phyloP scores from a whole-genome alignment of 37 sponge, comb jelly and placozoan genomes.

The Axinella damicornis region DNA sequence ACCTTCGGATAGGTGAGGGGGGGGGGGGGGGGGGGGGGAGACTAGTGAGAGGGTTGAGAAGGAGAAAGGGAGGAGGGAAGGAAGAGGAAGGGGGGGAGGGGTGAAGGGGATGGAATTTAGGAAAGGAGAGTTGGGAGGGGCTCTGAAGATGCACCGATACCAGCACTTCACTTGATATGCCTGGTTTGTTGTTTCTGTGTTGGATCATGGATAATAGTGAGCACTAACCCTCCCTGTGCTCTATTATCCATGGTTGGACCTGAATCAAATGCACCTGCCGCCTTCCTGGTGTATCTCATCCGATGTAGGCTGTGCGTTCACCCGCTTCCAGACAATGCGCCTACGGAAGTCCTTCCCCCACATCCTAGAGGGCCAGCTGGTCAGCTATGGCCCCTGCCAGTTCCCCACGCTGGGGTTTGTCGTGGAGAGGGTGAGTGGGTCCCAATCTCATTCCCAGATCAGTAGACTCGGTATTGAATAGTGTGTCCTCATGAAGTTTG shows the following conservation, averaged over 20 bases:
- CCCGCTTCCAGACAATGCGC: slow-evolving; percentile 94
- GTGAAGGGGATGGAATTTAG: neutral
- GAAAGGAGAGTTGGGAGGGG: too few relatives aligned
- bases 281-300: too few relatives aligned
- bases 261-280: too few relatives aligned
- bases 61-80: neutral
- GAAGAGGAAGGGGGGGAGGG: neutral
- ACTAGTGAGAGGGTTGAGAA: neutral
- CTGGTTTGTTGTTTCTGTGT: too few relatives aligned
- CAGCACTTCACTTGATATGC: too few relatives aligned
- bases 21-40: neutral
- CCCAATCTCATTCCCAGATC: too few relatives aligned
- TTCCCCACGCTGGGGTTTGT: slow-evolving; percentile 99
- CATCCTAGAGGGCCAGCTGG: slow-evolving; percentile 81
- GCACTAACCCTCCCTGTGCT: too few relatives aligned
- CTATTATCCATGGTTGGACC: too few relatives aligned
- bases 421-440: slow-evolving; percentile 88
- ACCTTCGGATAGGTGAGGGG: slow-evolving; percentile 90
- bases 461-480: too few relatives aligned
- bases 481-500: too few relatives aligned
- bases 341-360: slow-evolving; percentile 78
- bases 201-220: too few relatives aligned
- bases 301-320: slow-evolving; percentile 91
- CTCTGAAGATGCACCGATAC: too few relatives aligned
- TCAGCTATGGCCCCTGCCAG: slow-evolving; percentile 99